A percentile compares a stretch with the other conserved stretches of the same genome.
phyloP scores from a whole-genome alignment of 2,888 invertebrate species.

The Conomelus anceps region DNA sequence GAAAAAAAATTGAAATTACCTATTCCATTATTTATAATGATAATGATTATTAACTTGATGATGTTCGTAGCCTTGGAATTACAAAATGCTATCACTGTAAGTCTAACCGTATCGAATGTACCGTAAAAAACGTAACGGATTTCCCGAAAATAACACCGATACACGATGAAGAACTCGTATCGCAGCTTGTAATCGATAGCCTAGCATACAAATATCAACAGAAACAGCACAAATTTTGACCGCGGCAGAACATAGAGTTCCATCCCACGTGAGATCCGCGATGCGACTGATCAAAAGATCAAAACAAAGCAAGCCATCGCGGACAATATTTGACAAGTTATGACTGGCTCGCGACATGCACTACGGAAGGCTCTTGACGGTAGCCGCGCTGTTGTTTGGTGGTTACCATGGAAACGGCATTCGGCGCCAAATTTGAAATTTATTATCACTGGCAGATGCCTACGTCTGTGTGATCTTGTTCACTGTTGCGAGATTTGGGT shows the following conservation, averaged over 20 bases:
- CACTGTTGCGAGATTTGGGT: not conserved
- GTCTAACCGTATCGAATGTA: too few species aligned
- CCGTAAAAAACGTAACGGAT: not conserved
- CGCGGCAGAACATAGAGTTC: not conserved
- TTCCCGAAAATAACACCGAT: not conserved
- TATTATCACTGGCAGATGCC: not conserved
- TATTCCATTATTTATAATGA: too few species aligned
- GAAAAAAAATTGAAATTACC: not conserved
- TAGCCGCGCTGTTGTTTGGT: constrained; percentile 14
- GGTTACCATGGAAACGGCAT: constrained; percentile 20
- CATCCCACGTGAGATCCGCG: not conserved
- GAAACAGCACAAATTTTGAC: not conserved
- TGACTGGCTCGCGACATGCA: not conserved
- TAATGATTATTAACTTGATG: not conserved
- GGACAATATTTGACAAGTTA: not conserved
- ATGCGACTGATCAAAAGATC: not conserved
- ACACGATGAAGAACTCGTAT: not conserved
- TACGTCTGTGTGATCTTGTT: not conserved
- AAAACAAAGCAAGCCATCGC: not conserved
- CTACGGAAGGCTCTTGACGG: not conserved
- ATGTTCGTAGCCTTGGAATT: not conserved
- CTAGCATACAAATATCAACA: not conserved
- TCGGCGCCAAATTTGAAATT: constrained; percentile 2
- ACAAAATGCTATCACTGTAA: not conserved
- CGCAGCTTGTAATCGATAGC: not conserved